phyloP scores from a whole-genome alignment of 2,888 invertebrate genomes.

The Lycocerus yunnanus region DNA sequence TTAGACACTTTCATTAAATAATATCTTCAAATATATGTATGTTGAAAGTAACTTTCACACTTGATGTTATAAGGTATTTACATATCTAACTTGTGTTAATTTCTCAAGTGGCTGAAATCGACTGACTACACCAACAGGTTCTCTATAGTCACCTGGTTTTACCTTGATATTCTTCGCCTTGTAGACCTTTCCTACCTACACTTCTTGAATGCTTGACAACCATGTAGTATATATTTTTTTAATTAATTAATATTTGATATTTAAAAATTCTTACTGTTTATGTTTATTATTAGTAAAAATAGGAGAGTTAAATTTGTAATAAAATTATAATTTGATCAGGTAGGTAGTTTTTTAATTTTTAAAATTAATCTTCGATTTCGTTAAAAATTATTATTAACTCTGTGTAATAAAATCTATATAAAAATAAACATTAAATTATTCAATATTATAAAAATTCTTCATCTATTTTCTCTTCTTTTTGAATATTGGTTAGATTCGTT shows the following conservation, averaged over 20 bases:
- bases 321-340: background rate
- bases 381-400: background rate
- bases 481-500: background rate
- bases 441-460: background rate
- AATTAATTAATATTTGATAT: background rate
- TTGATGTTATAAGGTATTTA: constrained; percentile 11
- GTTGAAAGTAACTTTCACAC: constrained; percentile 18
- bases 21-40: background rate
- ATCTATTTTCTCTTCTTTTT: background rate
- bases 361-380: too few relatives aligned
- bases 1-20: background rate
- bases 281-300: background rate
- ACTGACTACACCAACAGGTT: constrained; percentile 35
- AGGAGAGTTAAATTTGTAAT: background rate
- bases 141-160: constrained; percentile 39
- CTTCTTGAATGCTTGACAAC: constrained; percentile 22
- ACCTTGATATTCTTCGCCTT: constrained; percentile 36
- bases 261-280: background rate
- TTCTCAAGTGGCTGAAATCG: constrained; percentile 31
- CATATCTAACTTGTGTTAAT: constrained; percentile 21
- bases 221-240: constrained; percentile 1
- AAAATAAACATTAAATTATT: background rate
- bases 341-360: too few relatives aligned
- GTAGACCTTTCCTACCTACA: constrained; percentile 34
- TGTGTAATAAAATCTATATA: background rate